phyloP scores from a whole-genome alignment of 2,888 invertebrate genomes.

The Leucoma salicis region DNA sequence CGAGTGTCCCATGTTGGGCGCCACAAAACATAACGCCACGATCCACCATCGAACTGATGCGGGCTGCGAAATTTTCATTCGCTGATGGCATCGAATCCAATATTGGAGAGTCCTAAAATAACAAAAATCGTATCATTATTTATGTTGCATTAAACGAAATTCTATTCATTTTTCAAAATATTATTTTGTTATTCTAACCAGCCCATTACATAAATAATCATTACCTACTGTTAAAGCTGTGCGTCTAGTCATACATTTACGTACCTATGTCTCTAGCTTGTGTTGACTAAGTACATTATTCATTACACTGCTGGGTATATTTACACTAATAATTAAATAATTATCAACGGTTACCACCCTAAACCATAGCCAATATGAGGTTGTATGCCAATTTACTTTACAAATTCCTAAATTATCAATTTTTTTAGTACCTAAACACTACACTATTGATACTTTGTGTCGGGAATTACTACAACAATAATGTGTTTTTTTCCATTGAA shows the following conservation, averaged over 20 bases:
- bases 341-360: conserved; percentile 33
- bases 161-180: not conserved
- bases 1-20: conserved; percentile 82
- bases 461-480: conserved; percentile 60
- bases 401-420: not conserved
- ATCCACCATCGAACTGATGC: conserved; percentile 70
- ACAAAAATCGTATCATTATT: conserved; percentile 15
- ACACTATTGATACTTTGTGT: no score
- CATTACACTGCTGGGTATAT: conserved; percentile 22
- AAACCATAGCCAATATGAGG: conserved; percentile 24
- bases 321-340: conserved; percentile 38
- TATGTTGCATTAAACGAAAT: not conserved
- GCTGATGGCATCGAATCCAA: conserved; percentile 62
- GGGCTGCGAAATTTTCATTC: conserved; percentile 48
- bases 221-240: conserved; percentile 27
- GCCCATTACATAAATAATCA: conserved; percentile 13
- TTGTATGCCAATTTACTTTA: conserved; percentile 19
- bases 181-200: conserved; percentile 16
- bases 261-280: conserved; percentile 10
- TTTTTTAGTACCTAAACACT: no score
- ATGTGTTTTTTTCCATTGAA: conserved; percentile 58
- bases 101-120: conserved; percentile 71
- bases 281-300: conserved; percentile 15
- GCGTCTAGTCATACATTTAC: conserved; percentile 15
- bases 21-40: conserved; percentile 83